Conservation (phyloP, 2,113 vertebrate species). For the Psettodes erumei region DNA sequence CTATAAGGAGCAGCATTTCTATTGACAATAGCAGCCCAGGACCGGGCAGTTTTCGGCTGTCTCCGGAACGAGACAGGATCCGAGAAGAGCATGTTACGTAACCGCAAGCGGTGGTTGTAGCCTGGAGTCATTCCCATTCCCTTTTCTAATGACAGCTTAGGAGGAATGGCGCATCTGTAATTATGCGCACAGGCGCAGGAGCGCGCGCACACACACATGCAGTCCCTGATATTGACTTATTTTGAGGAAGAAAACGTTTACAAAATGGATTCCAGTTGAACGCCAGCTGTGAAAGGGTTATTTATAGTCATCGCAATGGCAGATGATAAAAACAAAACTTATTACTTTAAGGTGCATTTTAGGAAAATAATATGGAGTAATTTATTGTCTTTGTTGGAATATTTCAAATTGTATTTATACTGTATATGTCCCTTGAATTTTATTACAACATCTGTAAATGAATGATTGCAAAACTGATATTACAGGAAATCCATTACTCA, state of each 20-base stretch:
- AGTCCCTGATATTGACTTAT: conserved; percentile 58
- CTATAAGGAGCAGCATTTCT: not conserved
- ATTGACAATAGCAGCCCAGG: conserved; percentile 23
- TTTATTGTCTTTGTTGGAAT: not conserved
- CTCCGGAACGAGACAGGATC: conserved; percentile 58
- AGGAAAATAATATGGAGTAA: not conserved
- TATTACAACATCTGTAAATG: not conserved
- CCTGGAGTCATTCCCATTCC: conserved; percentile 79
- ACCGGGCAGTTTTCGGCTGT: conserved; percentile 51
- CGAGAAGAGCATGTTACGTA: conserved; percentile 73
- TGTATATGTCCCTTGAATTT: too few species aligned
- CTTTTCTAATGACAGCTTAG: conserved; percentile 79
- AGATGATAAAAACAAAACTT: conserved; percentile 3
- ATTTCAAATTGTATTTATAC: too few species aligned
- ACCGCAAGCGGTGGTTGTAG: conserved; percentile 76
- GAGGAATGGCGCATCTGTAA: conserved; percentile 75
- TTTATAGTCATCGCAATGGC: conserved; percentile 43
- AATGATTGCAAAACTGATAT: accelerated
- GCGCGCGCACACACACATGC: conserved; percentile 22
- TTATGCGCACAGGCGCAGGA: conserved; percentile 68
- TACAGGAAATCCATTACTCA: not conserved
- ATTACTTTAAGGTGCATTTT: not conserved
- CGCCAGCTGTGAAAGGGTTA: conserved; percentile 51
- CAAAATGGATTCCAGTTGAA: conserved; percentile 46
- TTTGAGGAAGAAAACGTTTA: conserved; percentile 56